phyloP scores from a whole-genome alignment of 2,113 vertebrate genomes.

The Actenoides lindsayi region DNA sequence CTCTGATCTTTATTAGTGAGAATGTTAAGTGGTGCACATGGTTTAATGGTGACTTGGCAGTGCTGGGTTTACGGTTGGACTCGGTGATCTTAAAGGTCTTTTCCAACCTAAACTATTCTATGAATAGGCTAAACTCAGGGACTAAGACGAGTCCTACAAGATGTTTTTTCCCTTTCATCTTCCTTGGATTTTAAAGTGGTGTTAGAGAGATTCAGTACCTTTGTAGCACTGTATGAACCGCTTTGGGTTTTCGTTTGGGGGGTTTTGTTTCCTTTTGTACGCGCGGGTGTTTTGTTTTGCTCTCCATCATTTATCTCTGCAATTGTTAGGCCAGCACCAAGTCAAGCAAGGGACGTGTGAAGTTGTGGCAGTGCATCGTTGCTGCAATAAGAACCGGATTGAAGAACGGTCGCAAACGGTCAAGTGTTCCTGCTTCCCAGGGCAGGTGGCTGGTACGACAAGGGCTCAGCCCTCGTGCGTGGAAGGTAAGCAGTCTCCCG shows the following conservation, averaged over 20 bases:
- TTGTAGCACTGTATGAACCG: rapidly evolving
- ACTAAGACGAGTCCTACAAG: neutral
- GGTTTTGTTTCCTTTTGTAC: no score
- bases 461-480: slow-evolving; percentile 92
- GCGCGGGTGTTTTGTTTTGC: neutral
- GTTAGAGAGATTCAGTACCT: rapidly evolving
- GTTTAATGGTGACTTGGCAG: neutral
- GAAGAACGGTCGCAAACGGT: slow-evolving; percentile 95
- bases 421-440: slow-evolving; percentile 96
- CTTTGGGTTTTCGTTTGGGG: no score
- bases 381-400: slow-evolving; percentile 97
- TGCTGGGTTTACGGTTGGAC: neutral
- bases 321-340: slow-evolving; percentile 83
- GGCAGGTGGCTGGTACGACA: slow-evolving; percentile 95
- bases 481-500: slow-evolving; percentile 84
- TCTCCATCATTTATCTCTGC: neutral
- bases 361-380: slow-evolving; percentile 92
- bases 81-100: neutral
- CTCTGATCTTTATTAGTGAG: neutral
- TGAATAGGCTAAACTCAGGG: neutral
- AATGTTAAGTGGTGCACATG: neutral
- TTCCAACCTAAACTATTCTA: neutral
- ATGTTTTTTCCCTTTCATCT: neutral
- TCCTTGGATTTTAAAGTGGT: neutral
- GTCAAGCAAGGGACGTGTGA: slow-evolving; percentile 96